These are phyloP conservation scores for Tetanocera ferruginea DNA, from an alignment of 2,888 invertebrate genomes.

Conservation along the genomic window DNA sequence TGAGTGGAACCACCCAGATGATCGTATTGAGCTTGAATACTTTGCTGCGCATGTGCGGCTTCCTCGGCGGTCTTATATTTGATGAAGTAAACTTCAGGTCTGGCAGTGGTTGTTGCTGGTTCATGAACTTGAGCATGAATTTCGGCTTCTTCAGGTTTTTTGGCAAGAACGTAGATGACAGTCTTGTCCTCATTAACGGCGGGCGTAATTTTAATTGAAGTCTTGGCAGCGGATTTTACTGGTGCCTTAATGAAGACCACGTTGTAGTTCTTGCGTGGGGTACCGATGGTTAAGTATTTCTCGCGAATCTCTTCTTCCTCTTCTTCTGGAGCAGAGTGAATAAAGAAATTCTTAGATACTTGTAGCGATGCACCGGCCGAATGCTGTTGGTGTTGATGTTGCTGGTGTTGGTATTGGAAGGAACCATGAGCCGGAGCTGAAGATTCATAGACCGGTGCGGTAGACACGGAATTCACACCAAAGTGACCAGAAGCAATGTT, in stretches of 20 bases:
- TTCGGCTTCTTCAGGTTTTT: constrained; percentile 50
- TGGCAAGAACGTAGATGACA: constrained; percentile 54
- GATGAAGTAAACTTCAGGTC: constrained; percentile 56
- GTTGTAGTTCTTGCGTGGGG: constrained; percentile 52
- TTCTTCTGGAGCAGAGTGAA: constrained; percentile 54
- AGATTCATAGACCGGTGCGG: constrained; percentile 8
- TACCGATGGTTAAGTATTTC: constrained; percentile 47
- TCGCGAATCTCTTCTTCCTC: constrained; percentile 48
- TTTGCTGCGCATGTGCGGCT: constrained; percentile 53
- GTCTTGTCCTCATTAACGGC: constrained; percentile 55
- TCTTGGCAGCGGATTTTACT: constrained; percentile 36
- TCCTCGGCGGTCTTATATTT: constrained; percentile 54
- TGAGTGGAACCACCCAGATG: constrained; percentile 51
- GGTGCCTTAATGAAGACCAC: constrained; percentile 54
- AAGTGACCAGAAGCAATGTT: not conserved
- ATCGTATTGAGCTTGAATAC: constrained; percentile 54
- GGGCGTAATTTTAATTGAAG: constrained; percentile 49
- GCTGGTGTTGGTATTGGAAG: constrained; percentile 15
- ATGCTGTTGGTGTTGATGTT: constrained; percentile 36
- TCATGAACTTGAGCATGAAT: constrained; percentile 49
- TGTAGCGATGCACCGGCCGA: not conserved
- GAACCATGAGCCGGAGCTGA: not conserved
- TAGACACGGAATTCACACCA: constrained; percentile 13
- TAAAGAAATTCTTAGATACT: constrained; percentile 51
- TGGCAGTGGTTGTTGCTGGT: constrained; percentile 47